A percentile compares a stretch with the other conserved stretches of the same genome.
Evolutionary conservation across 2,888 invertebrate genomes (phyloP).

Genomic region (Tiphia femorata): DNA sequence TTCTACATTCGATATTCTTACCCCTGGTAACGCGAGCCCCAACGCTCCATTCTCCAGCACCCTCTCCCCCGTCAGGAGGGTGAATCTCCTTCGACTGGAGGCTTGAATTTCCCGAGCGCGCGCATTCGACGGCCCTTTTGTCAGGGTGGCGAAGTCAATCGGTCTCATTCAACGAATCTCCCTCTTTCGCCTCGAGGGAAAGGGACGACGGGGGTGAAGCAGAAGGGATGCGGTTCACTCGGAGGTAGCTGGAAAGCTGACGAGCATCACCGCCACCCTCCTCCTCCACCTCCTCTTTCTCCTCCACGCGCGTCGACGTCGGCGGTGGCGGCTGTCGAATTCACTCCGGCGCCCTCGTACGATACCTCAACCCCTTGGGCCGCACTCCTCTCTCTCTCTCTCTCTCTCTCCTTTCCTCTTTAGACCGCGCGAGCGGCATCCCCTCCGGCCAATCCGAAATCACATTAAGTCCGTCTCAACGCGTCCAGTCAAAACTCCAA

Average conservation of each 20-base stretch:
- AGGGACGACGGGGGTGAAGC: constrained; percentile 12
- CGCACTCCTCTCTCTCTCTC: constrained; percentile 13
- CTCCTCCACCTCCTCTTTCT: no score
- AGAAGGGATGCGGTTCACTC: constrained; percentile 2
- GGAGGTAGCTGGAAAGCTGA: constrained; percentile 27
- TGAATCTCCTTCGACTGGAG: constrained; percentile 27
- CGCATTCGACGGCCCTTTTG: constrained; percentile 48
- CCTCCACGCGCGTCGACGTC: constrained; percentile 24
- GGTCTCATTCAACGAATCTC: constrained; percentile 48
- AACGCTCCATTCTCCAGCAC: neutral
- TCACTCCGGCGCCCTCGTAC: constrained; percentile 22
- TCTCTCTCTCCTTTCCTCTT: constrained; percentile 14
- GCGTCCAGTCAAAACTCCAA: constrained; percentile 65
- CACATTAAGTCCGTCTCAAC: constrained; percentile 62
- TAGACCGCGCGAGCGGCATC: neutral
- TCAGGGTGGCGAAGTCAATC: constrained; percentile 49
- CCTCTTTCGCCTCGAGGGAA: constrained; percentile 30
- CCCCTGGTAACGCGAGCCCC: no score
- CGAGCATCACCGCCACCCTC: no score
- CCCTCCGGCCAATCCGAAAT: constrained; percentile 57
- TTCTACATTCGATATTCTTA: no score
- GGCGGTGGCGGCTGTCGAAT: constrained; percentile 31
- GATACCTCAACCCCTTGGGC: constrained; percentile 29
- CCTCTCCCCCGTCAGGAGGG: constrained; percentile 16
- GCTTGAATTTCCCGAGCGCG: constrained; percentile 42